These are phyloP conservation scores for Apis laboriosa DNA, from an alignment of 1,140 invertebrate genomes.

Conservation along the genomic window DNA sequence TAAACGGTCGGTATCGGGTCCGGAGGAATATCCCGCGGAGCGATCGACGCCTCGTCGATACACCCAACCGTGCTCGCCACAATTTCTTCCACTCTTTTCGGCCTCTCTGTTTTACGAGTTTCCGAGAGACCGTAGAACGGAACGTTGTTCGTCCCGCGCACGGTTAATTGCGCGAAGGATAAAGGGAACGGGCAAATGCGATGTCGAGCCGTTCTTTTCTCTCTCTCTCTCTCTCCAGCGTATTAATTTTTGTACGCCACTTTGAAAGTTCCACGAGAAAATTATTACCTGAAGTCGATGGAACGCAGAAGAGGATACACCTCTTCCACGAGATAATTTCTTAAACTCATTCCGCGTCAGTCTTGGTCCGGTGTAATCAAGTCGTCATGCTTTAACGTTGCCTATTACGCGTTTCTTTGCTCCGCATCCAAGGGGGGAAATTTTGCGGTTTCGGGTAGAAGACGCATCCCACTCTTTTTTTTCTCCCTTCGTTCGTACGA, in stretches of 20 bases:
- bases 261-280: constrained; percentile 41
- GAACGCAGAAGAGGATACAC: constrained; percentile 10
- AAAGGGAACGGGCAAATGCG: neutral
- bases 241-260: constrained; percentile 51
- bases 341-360: constrained; percentile 53
- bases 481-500: neutral
- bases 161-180: neutral
- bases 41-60: constrained; percentile 22
- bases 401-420: constrained; percentile 46
- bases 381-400: constrained; percentile 49
- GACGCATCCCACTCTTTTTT: neutral
- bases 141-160: neutral
- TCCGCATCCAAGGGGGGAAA: constrained; percentile 9
- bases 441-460: constrained; percentile 35
- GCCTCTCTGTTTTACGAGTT: neutral
- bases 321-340: constrained; percentile 43
- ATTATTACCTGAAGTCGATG: constrained; percentile 36
- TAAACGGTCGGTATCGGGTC: constrained; percentile 21
- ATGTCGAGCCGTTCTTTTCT: neutral
- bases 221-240: neutral
- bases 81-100: constrained; percentile 25
- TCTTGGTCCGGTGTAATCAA: constrained; percentile 50
- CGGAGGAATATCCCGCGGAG: constrained; percentile 22
- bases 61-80: neutral
- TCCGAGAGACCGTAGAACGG: neutral